A percentile compares a stretch with the other conserved stretches of the same genome.
phyloP scores from a whole-genome alignment of 30 jellyfish, hydroid and myxozoan genomes.

The Sanderia malayensis region DNA sequence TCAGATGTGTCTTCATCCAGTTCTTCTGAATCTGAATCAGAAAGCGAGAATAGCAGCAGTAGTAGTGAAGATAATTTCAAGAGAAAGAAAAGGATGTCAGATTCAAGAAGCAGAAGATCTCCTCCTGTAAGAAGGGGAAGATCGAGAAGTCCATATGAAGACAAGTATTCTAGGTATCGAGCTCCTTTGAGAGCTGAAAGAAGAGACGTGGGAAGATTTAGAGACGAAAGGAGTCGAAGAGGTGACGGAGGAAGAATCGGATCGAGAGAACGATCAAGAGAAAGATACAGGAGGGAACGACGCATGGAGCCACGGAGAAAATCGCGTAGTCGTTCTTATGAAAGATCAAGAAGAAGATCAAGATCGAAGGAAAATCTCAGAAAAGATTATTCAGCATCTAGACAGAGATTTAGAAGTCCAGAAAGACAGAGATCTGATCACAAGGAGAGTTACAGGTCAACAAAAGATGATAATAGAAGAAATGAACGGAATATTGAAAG shows the following conservation, averaged over 20 bases:
- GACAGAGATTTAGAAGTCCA: not conserved
- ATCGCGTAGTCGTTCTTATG: not conserved
- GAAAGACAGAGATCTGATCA: not conserved
- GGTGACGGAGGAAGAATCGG: not conserved
- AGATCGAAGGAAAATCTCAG: not conserved
- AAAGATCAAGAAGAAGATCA: not conserved
- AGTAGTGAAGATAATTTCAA: constrained; percentile 48
- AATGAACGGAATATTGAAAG: not conserved
- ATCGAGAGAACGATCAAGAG: constrained; percentile 3
- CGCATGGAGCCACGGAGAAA: not conserved
- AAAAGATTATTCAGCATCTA: not conserved
- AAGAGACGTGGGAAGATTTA: constrained; percentile 33
- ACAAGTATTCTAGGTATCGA: constrained; percentile 16
- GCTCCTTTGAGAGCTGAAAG: constrained; percentile 29
- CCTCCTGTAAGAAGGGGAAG: not conserved
- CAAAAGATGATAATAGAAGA: not conserved
- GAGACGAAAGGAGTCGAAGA: too few relatives aligned
- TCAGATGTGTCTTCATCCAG: constrained; percentile 29
- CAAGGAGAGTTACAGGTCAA: constrained; percentile 8
- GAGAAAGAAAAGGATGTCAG: constrained; percentile 41
- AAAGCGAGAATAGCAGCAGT: too few relatives aligned
- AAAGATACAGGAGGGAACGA: not conserved
- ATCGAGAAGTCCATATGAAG: constrained; percentile 12
- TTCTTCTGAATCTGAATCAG: constrained; percentile 38
- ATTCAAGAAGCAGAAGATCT: not conserved